These are phyloP conservation scores for Xerus rutilus DNA, from an alignment of 2,797 vertebrate species.

Conservation along the genomic window DNA sequence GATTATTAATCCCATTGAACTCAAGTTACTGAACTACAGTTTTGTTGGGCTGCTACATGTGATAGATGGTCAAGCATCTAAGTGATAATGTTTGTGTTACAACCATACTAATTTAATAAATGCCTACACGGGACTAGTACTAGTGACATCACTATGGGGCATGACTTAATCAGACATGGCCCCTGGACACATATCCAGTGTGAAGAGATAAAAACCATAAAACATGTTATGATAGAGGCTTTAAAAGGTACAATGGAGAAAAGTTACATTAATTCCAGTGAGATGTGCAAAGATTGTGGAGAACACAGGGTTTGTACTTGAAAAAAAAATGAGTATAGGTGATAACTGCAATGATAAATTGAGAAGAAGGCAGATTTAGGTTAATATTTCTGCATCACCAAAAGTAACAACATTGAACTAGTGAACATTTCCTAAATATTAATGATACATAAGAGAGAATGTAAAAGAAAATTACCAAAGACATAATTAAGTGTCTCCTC, in stretches of 20 bases:
- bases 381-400: neutral
- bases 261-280: neutral
- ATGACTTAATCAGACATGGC: neutral
- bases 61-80: neutral
- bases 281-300: neutral
- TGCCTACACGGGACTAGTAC: too few relatives aligned
- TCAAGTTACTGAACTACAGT: neutral
- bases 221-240: neutral
- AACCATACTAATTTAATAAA: neutral
- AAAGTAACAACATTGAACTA: neutral
- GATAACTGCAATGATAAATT: neutral
- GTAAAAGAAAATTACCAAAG: neutral
- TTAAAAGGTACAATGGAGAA: neutral
- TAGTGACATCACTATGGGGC: neutral
- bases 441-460: neutral
- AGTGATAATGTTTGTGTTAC: neutral
- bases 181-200: neutral
- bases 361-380: neutral
- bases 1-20: neutral
- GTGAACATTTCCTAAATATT: neutral
- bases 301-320: neutral
- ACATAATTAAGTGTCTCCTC: neutral
- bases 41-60: neutral
- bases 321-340: neutral
- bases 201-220: neutral